These are phyloP conservation scores for Heliconius nattereri DNA, from an alignment of 1,140 invertebrate genomes.

Conservation along the genomic window DNA sequence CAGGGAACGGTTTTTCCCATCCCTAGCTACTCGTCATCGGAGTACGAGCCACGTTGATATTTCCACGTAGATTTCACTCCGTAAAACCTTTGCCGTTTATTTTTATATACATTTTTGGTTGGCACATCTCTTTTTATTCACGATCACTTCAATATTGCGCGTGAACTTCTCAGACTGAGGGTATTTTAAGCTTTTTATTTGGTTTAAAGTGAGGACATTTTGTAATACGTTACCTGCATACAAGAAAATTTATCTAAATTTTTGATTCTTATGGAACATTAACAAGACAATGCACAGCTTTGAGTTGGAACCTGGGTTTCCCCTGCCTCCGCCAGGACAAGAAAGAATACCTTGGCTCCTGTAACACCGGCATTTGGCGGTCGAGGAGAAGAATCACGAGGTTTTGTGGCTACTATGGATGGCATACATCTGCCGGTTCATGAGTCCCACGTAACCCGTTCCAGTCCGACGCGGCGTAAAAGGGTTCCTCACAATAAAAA, in stretches of 20 bases:
- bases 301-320: too few relatives aligned
- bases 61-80: conserved; percentile 79
- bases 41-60: conserved; percentile 75
- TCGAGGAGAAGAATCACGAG: too few relatives aligned
- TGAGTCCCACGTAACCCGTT: too few relatives aligned
- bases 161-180: conserved; percentile 48
- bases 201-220: conserved; percentile 22
- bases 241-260: not conserved
- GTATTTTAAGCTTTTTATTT: conserved; percentile 46
- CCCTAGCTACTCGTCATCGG: conserved; percentile 75
- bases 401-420: too few relatives aligned
- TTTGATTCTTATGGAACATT: too few relatives aligned
- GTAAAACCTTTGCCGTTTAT: conserved; percentile 78
- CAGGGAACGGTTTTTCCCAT: conserved; percentile 37
- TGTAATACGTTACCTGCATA: not conserved
- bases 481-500: too few relatives aligned
- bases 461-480: too few relatives aligned
- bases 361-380: too few relatives aligned
- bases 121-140: conserved; percentile 72
- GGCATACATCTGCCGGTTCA: too few relatives aligned
- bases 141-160: conserved; percentile 60
- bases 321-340: too few relatives aligned
- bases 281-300: too few relatives aligned
- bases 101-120: conserved; percentile 78
- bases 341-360: too few relatives aligned